phyloP scores from a whole-genome alignment of 2,113 vertebrate genomes.

The Agelaius tricolor region DNA sequence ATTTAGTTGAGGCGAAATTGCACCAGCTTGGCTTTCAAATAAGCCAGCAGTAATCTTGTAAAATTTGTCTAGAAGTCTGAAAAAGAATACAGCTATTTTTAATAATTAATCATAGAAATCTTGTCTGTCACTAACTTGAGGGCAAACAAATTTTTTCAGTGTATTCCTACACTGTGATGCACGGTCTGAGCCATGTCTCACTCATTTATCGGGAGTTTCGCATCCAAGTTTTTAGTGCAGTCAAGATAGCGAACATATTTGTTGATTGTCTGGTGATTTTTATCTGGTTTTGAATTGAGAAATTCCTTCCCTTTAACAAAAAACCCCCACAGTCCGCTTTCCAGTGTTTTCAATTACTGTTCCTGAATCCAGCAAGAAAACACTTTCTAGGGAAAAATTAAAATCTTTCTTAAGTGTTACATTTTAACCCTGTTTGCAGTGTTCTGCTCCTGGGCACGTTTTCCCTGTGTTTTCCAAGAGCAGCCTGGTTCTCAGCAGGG shows the following conservation, averaged over 20 bases:
- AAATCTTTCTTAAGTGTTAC: background rate
- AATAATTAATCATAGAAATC: background rate
- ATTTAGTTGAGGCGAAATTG: slow-evolving; percentile 18
- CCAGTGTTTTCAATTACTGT: background rate
- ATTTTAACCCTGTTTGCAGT: background rate
- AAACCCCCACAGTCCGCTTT: fast-evolving
- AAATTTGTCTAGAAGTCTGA: slow-evolving; percentile 12
- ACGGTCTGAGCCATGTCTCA: background rate
- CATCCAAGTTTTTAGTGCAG: background rate
- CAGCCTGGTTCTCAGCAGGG: background rate
- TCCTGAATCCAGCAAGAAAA: background rate
- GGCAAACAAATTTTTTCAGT: background rate
- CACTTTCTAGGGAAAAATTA: background rate
- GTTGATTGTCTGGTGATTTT: background rate
- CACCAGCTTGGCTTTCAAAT: background rate
- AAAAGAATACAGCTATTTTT: background rate
- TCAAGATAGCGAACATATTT: fast-evolving
- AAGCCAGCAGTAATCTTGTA: background rate
- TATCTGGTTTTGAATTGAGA: background rate
- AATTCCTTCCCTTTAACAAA: background rate
- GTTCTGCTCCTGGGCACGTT: background rate
- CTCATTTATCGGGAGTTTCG: background rate
- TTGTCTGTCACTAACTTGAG: background rate
- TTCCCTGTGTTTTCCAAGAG: background rate
- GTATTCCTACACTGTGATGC: background rate